Conservation (phyloP, 2,113 vertebrate species). For the Nettapus auritus region DNA sequence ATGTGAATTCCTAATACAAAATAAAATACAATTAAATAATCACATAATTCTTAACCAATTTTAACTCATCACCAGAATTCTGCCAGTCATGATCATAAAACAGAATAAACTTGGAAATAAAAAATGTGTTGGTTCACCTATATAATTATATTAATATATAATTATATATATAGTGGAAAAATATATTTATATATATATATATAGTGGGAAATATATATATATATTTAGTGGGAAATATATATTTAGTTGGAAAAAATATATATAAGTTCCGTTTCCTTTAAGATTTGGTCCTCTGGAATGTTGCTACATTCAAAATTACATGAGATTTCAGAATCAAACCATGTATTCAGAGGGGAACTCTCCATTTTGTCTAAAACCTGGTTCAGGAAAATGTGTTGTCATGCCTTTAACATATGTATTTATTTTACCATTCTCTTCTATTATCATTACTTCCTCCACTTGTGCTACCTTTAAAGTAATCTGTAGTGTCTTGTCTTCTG, state of each 20-base stretch:
- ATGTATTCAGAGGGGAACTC: not conserved
- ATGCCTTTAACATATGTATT: not conserved
- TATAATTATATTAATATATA: not conserved
- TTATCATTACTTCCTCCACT: not conserved
- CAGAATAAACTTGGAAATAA: not conserved
- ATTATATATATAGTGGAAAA: too few relatives aligned
- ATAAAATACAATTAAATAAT: not conserved
- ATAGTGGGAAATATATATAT: too few relatives aligned
- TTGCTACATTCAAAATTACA: not conserved
- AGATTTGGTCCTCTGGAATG: not conserved
- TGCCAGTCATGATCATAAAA: not conserved
- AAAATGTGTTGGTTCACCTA: not conserved
- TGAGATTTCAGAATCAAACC: not conserved
- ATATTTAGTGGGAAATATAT: too few relatives aligned
- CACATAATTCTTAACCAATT: not conserved
- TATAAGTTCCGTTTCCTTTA: not conserved
- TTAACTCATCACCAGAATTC: not conserved
- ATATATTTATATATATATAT: too few relatives aligned
- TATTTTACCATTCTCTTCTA: not conserved
- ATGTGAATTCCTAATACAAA: not conserved
- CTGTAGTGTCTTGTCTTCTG: not conserved
- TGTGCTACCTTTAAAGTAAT: not conserved
- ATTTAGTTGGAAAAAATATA: too few relatives aligned
- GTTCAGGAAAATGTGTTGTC: not conserved
- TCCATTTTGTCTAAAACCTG: not conserved